These are phyloP conservation scores for Sternarchorhynchus goeldii DNA, from an alignment of 2,797 vertebrate species.

Conservation along the genomic window DNA sequence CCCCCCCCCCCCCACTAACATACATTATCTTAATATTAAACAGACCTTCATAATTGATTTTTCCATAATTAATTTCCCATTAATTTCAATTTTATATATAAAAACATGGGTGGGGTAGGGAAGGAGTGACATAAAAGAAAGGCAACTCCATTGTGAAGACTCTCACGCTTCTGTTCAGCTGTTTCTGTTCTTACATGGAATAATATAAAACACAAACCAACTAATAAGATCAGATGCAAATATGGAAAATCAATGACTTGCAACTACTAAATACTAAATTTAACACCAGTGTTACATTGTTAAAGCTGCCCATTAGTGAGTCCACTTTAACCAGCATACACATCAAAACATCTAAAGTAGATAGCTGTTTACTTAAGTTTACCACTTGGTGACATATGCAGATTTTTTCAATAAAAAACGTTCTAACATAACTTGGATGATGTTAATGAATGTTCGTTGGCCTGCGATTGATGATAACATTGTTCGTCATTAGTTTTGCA, in stretches of 20 bases:
- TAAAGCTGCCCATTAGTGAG: too few species aligned
- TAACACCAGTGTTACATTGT: neutral
- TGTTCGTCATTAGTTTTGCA: neutral
- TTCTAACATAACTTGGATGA: neutral
- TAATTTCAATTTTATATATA: neutral
- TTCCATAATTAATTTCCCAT: neutral
- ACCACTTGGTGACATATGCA: neutral
- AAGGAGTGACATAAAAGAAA: neutral
- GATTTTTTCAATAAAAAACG: neutral
- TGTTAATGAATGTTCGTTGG: neutral
- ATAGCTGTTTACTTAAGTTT: neutral
- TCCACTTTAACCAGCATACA: neutral
- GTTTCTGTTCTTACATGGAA: neutral
- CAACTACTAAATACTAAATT: neutral
- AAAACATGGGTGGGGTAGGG: neutral
- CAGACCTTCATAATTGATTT: conserved; percentile 5
- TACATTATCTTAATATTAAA: conserved; percentile 9
- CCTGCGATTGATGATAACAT: neutral
- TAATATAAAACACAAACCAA: neutral
- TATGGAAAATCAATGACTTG: neutral
- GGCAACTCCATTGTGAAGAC: neutral
- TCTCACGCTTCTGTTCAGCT: neutral
- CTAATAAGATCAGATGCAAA: neutral
- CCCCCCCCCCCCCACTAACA: too few species aligned
- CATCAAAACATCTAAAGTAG: neutral